Base-by-base conservation (phyloP, 2,797 vertebrate genomes). In the Discoglossus pictus region DNA sequence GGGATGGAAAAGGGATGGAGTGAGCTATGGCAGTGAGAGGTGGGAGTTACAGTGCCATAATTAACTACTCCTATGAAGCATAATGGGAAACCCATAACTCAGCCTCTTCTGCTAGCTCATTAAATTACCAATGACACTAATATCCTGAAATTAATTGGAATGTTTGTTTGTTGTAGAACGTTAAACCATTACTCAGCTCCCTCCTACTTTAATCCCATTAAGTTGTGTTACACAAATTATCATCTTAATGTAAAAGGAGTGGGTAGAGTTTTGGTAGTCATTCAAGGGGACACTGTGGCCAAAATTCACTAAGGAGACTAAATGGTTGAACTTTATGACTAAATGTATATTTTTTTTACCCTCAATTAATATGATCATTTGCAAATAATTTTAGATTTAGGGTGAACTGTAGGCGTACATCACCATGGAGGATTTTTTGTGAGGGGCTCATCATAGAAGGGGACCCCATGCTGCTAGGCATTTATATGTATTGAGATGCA, bases 11-110 rank as follows among this genome's bases (percentile, higher is more conserved):
- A 64, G 42, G 44, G 54, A 65, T 59, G 61, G 40, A 64, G 44
- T 46, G 48, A 64, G 46, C 61, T 59, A 64, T 64, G 53, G 54
- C 36, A 44, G 68, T 59, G 25, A 59, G 53, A 48, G 51, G 56
- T 56, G 61, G 68, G 61, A 71, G 68, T 71, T 48, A 55, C 61
- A 52, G 46, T 51, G 51, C 61, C 53, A 59, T 71, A 71, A 71
- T 71, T 64, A 71, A 71, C 68, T 58, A 58, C 68, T 65, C 61
- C 61, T 44, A 5, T 27, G 61, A 51, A 71, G 56, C 48, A 39
- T 59, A 64, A 64, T 59, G 53, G 68, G 61, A 64, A n/a, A 20
- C 44, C 53, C 50, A 65, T 53, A 71, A 64, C 53, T 71, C 68
- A 64, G 44, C 46, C 44, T 36, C 56, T 31, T 59, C 61, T 63